These are phyloP conservation scores for Irena cyanogastra DNA, from an alignment of 2,113 vertebrate species.

Conservation along the genomic window DNA sequence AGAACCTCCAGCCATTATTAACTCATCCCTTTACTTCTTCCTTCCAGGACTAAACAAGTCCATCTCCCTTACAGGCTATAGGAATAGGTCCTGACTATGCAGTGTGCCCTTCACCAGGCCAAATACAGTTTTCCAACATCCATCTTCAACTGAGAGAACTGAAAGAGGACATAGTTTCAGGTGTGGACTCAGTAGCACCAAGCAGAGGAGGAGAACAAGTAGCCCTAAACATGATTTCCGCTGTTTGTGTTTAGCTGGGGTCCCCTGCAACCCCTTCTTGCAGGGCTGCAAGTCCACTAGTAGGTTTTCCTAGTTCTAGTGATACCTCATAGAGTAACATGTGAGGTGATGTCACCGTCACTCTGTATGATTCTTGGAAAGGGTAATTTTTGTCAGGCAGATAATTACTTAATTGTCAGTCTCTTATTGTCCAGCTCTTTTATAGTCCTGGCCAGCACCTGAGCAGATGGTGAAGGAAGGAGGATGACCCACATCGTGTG, in stretches of 20 bases:
- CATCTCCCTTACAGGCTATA: background rate
- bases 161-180: background rate
- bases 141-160: accelerated
- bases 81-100: background rate
- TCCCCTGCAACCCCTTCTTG: background rate
- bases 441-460: background rate
- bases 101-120: accelerated
- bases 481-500: background rate
- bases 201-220: background rate
- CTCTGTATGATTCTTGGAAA: background rate
- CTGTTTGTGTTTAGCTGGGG: background rate
- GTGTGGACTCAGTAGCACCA: background rate
- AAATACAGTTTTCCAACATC: background rate
- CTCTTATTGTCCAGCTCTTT: background rate
- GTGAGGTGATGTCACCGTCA: background rate
- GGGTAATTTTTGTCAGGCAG: background rate
- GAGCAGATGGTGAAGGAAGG: background rate
- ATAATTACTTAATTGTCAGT: background rate
- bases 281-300: background rate
- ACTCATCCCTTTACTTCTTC: background rate
- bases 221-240: background rate
- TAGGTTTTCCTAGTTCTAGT: background rate
- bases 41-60: background rate
- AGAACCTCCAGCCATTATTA: background rate
- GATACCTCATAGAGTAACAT: background rate